phyloP scores from a whole-genome alignment of 2,113 vertebrate species.

The Ptyas mucosa region DNA sequence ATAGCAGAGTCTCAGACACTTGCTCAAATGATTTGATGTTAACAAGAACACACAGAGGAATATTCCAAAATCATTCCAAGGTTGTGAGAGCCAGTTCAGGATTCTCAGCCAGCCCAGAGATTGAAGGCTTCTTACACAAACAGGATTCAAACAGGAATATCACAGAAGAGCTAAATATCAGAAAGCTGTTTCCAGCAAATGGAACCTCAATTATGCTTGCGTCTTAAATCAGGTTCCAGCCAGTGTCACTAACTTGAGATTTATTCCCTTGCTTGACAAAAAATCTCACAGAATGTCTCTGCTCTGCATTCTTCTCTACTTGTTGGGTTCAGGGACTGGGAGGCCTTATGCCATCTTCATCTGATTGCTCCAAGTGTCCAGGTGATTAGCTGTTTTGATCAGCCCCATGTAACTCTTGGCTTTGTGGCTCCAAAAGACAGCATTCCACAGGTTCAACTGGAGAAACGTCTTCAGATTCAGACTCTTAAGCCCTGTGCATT shows the following conservation, averaged over 20 bases:
- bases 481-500: too few species aligned
- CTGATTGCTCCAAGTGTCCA: too few species aligned
- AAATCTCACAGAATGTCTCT: neutral
- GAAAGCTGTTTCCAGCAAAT: neutral
- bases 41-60: neutral
- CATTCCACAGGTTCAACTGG: too few species aligned
- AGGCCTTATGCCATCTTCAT: too few species aligned
- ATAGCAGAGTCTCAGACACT: neutral
- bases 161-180: neutral
- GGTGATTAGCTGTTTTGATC: too few species aligned
- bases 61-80: neutral
- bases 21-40: neutral
- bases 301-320: neutral
- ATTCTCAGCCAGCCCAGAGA: neutral
- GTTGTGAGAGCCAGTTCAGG: neutral
- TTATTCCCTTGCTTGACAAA: neutral
- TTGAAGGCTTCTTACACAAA: neutral
- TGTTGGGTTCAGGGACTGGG: too few species aligned
- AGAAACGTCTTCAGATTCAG: too few species aligned
- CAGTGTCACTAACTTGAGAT: neutral
- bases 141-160: neutral
- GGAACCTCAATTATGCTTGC: neutral
- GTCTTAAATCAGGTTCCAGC: neutral
- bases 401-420: too few species aligned
- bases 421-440: too few species aligned